Percentiles rank a stretch among this genome's conserved stretches.
These are phyloP conservation scores for Amphiura filiformis DNA, from an alignment of 35 echinoderm and acorn worm genomes.

Conservation along the genomic window DNA sequence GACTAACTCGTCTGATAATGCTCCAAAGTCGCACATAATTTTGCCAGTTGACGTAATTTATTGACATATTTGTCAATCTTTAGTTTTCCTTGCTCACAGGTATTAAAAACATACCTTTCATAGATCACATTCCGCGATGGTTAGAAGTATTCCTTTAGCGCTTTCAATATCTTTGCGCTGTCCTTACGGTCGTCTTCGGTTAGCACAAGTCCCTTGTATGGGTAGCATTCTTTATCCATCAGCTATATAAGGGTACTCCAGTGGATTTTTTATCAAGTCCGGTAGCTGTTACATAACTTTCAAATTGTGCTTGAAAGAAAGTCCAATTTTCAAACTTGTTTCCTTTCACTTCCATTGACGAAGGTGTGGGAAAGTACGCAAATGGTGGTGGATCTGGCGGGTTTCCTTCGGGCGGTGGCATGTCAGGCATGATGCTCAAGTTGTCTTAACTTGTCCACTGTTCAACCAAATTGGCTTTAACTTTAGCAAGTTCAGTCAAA, in stretches of 20 bases:
- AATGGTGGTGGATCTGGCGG: too few species aligned
- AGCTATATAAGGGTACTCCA: constrained; percentile 11
- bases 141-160: constrained; percentile 16
- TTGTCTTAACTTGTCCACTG: too few species aligned
- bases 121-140: constrained; percentile 33
- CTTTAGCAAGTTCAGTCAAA: too few species aligned
- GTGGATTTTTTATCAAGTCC: constrained; percentile 24
- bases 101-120: constrained; percentile 41
- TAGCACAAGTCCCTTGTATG: constrained; percentile 6
- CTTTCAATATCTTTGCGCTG: not conserved
- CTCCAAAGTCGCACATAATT: constrained; percentile 41
- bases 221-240: constrained; percentile 38
- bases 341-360: constrained; percentile 7
- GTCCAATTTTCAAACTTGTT: constrained; percentile 29
- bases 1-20: not conserved
- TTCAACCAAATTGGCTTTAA: too few species aligned
- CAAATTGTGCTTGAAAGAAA: not conserved
- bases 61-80: constrained; percentile 9
- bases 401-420: too few species aligned
- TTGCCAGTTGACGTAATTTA: constrained; percentile 10
- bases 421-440: too few species aligned
- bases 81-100: not conserved
- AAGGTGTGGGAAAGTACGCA: constrained; percentile 25
- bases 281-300: constrained; percentile 10
- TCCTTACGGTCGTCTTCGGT: constrained; percentile 7